Evolutionary conservation across 2,888 invertebrate genomes (phyloP).

Genomic region (Elysia crispata): DNA sequence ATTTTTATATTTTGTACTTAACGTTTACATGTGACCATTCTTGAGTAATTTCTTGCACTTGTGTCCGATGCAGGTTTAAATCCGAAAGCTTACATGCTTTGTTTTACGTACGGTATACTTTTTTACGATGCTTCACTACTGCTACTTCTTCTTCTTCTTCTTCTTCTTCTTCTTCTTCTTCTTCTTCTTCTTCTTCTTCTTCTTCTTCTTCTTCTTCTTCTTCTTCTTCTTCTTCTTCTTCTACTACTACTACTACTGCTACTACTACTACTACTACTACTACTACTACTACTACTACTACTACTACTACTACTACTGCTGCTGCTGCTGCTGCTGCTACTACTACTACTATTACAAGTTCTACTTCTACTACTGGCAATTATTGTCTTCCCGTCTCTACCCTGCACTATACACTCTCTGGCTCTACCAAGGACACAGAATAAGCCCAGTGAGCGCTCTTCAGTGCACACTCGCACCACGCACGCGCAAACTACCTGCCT

Average conservation of each 20-base stretch:
- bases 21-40: too few relatives aligned
- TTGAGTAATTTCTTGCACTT: too few relatives aligned
- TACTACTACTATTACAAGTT: neutral
- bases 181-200: neutral
- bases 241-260: neutral
- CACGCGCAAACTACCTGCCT: too few relatives aligned
- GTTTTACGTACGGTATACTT: too few relatives aligned
- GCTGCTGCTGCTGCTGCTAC: neutral
- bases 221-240: neutral
- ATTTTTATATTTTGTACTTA: too few relatives aligned
- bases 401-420: neutral
- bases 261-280: slow-evolving; percentile 28
- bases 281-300: slow-evolving; percentile 28
- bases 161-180: neutral
- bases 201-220: neutral
- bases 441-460: too few relatives aligned
- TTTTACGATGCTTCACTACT: too few relatives aligned
- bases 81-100: too few relatives aligned
- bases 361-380: neutral
- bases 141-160: neutral
- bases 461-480: too few relatives aligned
- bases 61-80: too few relatives aligned
- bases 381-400: neutral
- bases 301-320: slow-evolving; percentile 19
- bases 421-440: too few relatives aligned